Base-by-base conservation (phyloP, 2,113 vertebrate species). In the Leptodactylus fuscus region DNA sequence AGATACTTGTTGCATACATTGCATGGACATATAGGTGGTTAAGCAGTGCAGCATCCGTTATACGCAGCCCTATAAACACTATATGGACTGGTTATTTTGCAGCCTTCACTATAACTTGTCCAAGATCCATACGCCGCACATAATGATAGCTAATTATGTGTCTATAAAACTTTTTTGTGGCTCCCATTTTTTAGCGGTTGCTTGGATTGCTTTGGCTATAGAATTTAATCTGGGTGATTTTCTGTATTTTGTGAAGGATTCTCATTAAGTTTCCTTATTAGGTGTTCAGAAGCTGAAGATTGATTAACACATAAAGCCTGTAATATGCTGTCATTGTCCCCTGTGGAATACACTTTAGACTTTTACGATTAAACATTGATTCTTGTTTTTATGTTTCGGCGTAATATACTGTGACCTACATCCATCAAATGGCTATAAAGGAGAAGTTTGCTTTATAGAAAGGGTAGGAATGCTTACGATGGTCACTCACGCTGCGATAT, bases 281-380 rank as follows among this genome's bases (percentile, higher is more conserved):
- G 46, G 46, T 71, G 81, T 49, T 69, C 71, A 69, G 11, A 32
- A 32, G 60, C 48, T 36, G 34, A 32, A 32, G 62, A 85, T 79
- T 85, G 75, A 79, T 85, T 85, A 70, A 53, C 29, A 78, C 83
- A 69, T 85, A 80, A 85, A 85, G 83, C 16, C 34, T 71, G 53
- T 53, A 85, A 80, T 62, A 69, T 5, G 83, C 46, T 51, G 29
- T 62, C 83, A 65, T 83, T 55, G 73, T 77, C 46, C 83, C 51
- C 70, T 58, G 60, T 71, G 62, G 75, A 85, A 85, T 67, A 79
- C 83, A 78, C 83, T 77, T 78, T 79, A 79, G 46, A 49, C 48
- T 85, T 85, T 80, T 79, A 69, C 78, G 83, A 85, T 85, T 79
- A 85, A 85, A 79, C 83, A 85, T 85, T 32, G 83, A 85, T 85